A percentile compares a stretch with the other conserved stretches of the same genome.
phyloP scores from a whole-genome alignment of 2,113 vertebrate genomes.

The Colistium nudipinnis region DNA sequence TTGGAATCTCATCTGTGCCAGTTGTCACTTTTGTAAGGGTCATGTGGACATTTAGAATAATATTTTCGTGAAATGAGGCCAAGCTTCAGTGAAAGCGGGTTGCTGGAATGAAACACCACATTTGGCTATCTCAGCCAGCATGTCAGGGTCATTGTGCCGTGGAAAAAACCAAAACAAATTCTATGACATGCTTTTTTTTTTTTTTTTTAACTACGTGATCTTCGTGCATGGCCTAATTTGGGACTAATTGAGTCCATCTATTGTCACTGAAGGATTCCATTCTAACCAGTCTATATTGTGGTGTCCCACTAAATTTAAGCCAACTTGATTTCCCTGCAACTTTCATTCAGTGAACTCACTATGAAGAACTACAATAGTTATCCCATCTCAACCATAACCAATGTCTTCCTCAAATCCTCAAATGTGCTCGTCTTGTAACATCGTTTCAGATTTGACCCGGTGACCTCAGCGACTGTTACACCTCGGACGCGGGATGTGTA shows the following conservation, averaged over 20 bases:
- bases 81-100: not conserved
- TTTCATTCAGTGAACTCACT: not conserved
- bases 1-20: not conserved
- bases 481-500: constrained; percentile 18
- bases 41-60: not conserved
- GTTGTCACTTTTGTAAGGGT: not conserved
- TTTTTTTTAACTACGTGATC: constrained; percentile 10
- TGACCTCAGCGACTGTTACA: constrained; percentile 22
- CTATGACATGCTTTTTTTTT: constrained; percentile 8
- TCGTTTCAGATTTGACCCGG: constrained; percentile 29
- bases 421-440: constrained; percentile 13
- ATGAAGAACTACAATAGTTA: no score
- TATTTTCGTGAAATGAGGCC: not conserved
- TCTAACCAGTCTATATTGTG: constrained; percentile 31
- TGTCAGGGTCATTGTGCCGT: constrained; percentile 1
- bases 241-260: constrained; percentile 58
- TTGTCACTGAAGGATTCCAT: constrained; percentile 32
- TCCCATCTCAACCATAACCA: no score
- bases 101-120: constrained; percentile 31
- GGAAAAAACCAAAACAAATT: constrained; percentile 28
- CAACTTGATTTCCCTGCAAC: constrained; percentile 10
- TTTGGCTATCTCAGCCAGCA: constrained; percentile 7
- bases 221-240: constrained; percentile 43
- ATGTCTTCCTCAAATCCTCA: not conserved
- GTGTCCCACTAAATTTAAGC: constrained; percentile 8